Evolutionary conservation across 35 echinoderm and acorn worm species (phyloP).

Genomic region (Eucidaris tribuloides): DNA sequence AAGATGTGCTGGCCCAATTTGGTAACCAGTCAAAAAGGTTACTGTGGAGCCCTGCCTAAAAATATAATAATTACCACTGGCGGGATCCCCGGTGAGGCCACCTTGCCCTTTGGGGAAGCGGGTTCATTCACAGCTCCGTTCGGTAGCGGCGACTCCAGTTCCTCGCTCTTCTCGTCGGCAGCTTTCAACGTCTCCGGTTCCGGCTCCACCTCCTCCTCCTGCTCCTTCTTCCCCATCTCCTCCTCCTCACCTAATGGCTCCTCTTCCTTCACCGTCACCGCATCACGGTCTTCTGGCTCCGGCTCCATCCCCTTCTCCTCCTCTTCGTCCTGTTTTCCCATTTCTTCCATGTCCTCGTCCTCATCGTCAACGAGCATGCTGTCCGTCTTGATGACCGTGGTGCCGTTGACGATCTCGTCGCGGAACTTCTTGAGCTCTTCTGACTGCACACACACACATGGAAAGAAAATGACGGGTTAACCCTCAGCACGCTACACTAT

Average conservation of each 20-base stretch:
- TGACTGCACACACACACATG: background rate
- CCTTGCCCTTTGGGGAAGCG: too few species aligned
- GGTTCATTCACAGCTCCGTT: too few species aligned
- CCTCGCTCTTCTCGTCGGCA: too few species aligned
- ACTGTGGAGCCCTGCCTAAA: too few species aligned
- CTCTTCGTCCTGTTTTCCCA: background rate
- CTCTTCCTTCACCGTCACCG: background rate
- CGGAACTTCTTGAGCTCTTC: conserved; percentile 18
- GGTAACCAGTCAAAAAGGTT: too few species aligned
- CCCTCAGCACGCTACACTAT: background rate
- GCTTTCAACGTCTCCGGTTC: too few species aligned
- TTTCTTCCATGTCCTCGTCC: background rate
- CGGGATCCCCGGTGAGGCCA: too few species aligned
- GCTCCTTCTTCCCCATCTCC: background rate
- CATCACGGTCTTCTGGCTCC: background rate
- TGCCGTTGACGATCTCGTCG: background rate
- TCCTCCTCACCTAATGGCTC: background rate
- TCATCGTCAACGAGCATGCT: background rate
- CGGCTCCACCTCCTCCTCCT: background rate
- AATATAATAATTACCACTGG: too few species aligned
- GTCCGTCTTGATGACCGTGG: background rate
- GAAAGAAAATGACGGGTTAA: background rate
- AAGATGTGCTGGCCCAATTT: too few species aligned
- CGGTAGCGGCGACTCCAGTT: too few species aligned
- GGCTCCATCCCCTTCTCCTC: background rate